These are phyloP conservation scores for Mesembrinibis cayennensis DNA, from an alignment of 2,113 vertebrate genomes.

Conservation along the genomic window DNA sequence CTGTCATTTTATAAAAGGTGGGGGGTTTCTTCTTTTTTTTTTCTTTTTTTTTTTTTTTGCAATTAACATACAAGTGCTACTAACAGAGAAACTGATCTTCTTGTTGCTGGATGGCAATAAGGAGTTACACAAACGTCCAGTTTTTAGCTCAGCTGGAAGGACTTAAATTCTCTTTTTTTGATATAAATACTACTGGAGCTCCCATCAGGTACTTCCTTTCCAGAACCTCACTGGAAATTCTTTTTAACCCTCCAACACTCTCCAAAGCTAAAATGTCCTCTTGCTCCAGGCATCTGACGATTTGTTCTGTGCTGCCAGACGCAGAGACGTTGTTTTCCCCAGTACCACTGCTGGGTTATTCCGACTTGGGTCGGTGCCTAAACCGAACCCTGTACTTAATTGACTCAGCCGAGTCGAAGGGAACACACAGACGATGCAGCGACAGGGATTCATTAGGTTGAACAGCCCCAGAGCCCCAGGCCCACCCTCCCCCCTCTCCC, in stretches of 20 bases:
- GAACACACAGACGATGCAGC: constrained; percentile 75
- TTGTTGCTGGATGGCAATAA: constrained; percentile 33
- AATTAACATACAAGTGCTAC: constrained; percentile 77
- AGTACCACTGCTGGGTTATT: constrained; percentile 44
- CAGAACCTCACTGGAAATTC: constrained; percentile 36
- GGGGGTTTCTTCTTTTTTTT: not conserved
- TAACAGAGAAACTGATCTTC: constrained; percentile 60
- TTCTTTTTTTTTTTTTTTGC: constrained; percentile 33
- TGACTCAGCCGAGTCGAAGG: constrained; percentile 69
- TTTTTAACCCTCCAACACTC: not conserved
- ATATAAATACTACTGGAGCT: constrained; percentile 69
- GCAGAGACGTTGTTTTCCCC: constrained; percentile 60
- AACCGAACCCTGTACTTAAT: constrained; percentile 40
- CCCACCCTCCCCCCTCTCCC: constrained; percentile 72
- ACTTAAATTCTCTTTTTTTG: constrained; percentile 58
- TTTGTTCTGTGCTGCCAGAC: constrained; percentile 68
- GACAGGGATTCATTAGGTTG: constrained; percentile 73
- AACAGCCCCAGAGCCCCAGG: constrained; percentile 71
- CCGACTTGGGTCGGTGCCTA: constrained; percentile 24
- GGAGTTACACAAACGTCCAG: constrained; percentile 51
- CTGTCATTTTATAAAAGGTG: constrained; percentile 3
- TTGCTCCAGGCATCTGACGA: constrained; percentile 65
- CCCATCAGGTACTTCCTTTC: constrained; percentile 37
- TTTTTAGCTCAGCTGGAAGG: constrained; percentile 65
- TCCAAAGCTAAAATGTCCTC: not conserved